Conservation (phyloP, 1,140 invertebrate species). For the Steinernema feltiae region DNA sequence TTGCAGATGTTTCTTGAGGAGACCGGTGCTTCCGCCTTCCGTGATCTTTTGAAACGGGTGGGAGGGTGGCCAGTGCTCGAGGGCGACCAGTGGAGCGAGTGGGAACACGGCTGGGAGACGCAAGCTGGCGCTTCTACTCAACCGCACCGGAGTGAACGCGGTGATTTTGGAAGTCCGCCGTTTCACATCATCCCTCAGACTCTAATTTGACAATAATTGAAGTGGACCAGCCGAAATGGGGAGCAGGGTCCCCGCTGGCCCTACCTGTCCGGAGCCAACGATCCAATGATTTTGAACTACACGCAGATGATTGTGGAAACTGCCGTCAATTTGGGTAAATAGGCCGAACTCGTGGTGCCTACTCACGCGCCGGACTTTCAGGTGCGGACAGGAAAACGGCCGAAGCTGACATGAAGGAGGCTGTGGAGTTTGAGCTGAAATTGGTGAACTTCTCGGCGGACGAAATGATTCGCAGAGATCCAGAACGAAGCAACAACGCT, state of each 20-base stretch:
- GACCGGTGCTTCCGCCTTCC: conserved; percentile 32
- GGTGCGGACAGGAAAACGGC: conserved; percentile 68
- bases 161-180: conserved; percentile 86
- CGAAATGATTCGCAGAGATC: conserved; percentile 46
- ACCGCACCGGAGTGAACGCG: conserved; percentile 75
- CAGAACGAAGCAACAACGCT: conserved; percentile 45
- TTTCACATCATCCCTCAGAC: conserved; percentile 71
- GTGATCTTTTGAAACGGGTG: conserved; percentile 66
- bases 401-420: conserved; percentile 70
- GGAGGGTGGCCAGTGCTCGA: conserved; percentile 84
- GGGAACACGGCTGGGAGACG: conserved; percentile 68
- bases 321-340: conserved; percentile 74
- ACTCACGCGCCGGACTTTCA: too few relatives aligned
- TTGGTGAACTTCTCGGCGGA: conserved; percentile 69
- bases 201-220: conserved; percentile 24
- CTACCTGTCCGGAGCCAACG: conserved; percentile 64
- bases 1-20: conserved; percentile 39
- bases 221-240: conserved; percentile 81
- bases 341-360: too few relatives aligned
- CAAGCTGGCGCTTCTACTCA: conserved; percentile 68
- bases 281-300: conserved; percentile 60
- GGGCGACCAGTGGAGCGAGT: conserved; percentile 69
- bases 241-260: conserved; percentile 77
- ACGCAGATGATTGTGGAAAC: conserved; percentile 67
- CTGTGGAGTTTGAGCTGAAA: conserved; percentile 81